Evolutionary conservation across 2,888 invertebrate genomes (phyloP).

Genomic region (Drosophila affinis): DNA sequence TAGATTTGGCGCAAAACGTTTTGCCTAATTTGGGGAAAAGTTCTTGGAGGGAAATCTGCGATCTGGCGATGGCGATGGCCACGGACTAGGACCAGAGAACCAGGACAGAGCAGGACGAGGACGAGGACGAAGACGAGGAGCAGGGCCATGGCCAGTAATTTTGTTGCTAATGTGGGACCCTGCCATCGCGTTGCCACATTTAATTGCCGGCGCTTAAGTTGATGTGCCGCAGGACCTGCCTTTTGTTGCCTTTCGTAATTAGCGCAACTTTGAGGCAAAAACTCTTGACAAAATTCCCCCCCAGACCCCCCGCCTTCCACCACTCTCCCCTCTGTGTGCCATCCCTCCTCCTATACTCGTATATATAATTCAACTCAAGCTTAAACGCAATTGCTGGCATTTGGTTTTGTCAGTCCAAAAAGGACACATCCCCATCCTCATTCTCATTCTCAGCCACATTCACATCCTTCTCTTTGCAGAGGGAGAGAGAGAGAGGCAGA

Average conservation of each 20-base stretch:
- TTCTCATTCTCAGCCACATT: too few species aligned
- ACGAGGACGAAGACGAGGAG: not conserved
- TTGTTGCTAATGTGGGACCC: slow-evolving; percentile 66
- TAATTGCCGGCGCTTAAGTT: slow-evolving; percentile 72
- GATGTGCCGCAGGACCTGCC: slow-evolving; percentile 26
- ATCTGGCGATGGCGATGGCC: slow-evolving; percentile 24
- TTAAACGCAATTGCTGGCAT: slow-evolving; percentile 46
- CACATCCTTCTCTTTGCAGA: not conserved
- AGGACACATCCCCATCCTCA: slow-evolving; percentile 25
- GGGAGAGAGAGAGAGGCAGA: too few species aligned
- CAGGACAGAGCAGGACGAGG: not conserved
- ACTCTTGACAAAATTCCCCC: slow-evolving; percentile 59
- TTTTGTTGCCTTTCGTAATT: slow-evolving; percentile 72
- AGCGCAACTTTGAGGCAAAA: slow-evolving; percentile 53
- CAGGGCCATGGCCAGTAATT: slow-evolving; percentile 42
- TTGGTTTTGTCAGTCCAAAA: slow-evolving; percentile 47
- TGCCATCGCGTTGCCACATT: slow-evolving; percentile 59
- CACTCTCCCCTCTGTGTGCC: too few species aligned
- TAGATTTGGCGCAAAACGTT: slow-evolving; percentile 76
- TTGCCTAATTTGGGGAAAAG: slow-evolving; percentile 76
- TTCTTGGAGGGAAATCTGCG: slow-evolving; percentile 44
- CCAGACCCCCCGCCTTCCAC: slow-evolving; percentile 5
- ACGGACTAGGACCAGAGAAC: not conserved
- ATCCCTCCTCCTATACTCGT: not conserved
- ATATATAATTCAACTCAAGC: slow-evolving; percentile 39